A percentile compares a stretch with the other conserved stretches of the same genome.
These are phyloP conservation scores for Amphimedon queenslandica DNA, from an alignment of 37 sponge, comb jelly and placozoan species.

Conservation along the genomic window DNA sequence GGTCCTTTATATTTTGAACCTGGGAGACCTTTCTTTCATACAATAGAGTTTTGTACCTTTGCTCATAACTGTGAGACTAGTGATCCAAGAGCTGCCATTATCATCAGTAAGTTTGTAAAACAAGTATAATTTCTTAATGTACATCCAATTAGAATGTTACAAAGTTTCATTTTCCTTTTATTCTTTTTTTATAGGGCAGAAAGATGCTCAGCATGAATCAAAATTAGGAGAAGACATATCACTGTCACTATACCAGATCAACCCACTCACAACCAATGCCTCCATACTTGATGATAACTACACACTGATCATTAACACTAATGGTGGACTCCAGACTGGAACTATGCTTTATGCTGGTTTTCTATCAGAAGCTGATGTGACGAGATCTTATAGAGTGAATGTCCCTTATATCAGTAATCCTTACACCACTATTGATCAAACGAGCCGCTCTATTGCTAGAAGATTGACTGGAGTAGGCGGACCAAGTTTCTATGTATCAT, in stretches of 20 bases:
- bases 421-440: slow-evolving; percentile 48
- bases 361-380: slow-evolving; percentile 41
- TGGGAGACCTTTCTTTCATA: slow-evolving; percentile 66
- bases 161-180: not conserved
- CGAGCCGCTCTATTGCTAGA: slow-evolving; percentile 53
- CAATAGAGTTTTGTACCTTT: slow-evolving; percentile 73
- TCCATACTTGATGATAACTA: not conserved
- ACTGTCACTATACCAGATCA: not conserved
- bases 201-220: slow-evolving; percentile 8
- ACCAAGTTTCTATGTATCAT: slow-evolving; percentile 82
- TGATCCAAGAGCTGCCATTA: slow-evolving; percentile 29
- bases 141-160: no score
- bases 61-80: slow-evolving; percentile 55
- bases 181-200: slow-evolving; percentile 4
- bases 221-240: slow-evolving; percentile 20
- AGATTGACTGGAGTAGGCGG: slow-evolving; percentile 74
- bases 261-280: not conserved
- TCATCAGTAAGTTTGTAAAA: slow-evolving; percentile 54
- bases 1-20: slow-evolving; percentile 62
- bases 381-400: slow-evolving; percentile 22
- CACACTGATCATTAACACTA: not conserved
- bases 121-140: not conserved
- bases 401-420: slow-evolving; percentile 79
- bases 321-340: not conserved
- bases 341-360: slow-evolving; percentile 40